phyloP scores from a whole-genome alignment of 2,888 invertebrate species.

The Agrypnus murinus region DNA sequence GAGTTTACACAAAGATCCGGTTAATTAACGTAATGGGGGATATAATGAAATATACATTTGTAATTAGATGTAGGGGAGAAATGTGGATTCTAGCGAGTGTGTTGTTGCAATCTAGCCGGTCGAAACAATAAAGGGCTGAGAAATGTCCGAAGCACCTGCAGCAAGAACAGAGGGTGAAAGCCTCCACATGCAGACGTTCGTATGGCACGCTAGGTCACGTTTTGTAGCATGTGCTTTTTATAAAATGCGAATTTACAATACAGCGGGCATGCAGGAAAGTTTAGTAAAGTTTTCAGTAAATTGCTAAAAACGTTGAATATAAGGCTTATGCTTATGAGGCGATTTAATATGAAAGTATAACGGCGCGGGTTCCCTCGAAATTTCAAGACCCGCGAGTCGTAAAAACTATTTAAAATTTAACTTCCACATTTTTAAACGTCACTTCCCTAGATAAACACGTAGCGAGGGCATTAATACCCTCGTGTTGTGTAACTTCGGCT shows the following conservation, averaged over 20 bases:
- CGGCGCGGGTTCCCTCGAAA: conserved; percentile 32
- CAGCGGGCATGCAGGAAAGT: conserved; percentile 53
- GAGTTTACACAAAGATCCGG: conserved; percentile 6
- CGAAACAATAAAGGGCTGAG: conserved; percentile 52
- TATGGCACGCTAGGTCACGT: conserved; percentile 52
- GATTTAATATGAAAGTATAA: conserved; percentile 54
- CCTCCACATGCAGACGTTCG: conserved; percentile 44
- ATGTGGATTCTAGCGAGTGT: conserved; percentile 43
- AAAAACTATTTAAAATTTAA: conserved; percentile 51
- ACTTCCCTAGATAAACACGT: conserved; percentile 35
- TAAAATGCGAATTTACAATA: conserved; percentile 56
- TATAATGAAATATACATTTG: conserved; percentile 30
- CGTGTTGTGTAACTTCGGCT: conserved; percentile 28
- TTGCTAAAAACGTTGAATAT: conserved; percentile 50
- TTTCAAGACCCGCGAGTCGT: conserved; percentile 44
- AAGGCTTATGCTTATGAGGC: conserved; percentile 45
- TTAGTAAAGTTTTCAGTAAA: conserved; percentile 47
- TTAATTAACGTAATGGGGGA: conserved; percentile 24
- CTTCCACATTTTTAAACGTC: conserved; percentile 47
- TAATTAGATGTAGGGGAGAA: conserved; percentile 33
- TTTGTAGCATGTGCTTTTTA: conserved; percentile 54
- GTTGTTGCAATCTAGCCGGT: conserved; percentile 47
- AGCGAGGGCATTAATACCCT: conserved; percentile 31
- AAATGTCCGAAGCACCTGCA: conserved; percentile 56
- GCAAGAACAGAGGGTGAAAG: conserved; percentile 49